Percentiles rank a stretch among this genome's conserved stretches.
These are phyloP conservation scores for Leuctra nigra DNA, from an alignment of 2,888 invertebrate genomes.

Conservation along the genomic window DNA sequence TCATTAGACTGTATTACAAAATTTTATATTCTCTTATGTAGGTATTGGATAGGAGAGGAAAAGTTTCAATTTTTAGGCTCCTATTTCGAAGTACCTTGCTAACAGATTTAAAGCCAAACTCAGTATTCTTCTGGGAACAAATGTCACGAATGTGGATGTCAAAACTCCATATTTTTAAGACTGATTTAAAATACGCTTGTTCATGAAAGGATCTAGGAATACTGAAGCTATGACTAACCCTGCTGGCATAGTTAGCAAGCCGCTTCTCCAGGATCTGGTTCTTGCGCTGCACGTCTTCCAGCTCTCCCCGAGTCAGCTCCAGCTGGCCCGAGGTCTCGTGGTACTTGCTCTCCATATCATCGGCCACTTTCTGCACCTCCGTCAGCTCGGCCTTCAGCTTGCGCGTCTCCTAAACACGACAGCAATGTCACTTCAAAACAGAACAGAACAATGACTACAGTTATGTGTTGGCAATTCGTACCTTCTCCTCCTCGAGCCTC, in stretches of 20 bases:
- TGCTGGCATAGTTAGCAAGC: conserved; percentile 38
- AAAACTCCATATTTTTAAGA: too few species aligned
- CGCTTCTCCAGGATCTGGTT: conserved; percentile 72
- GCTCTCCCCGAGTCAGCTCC: conserved; percentile 63
- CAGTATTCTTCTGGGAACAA: too few species aligned
- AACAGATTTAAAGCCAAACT: too few species aligned
- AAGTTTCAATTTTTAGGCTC: too few species aligned
- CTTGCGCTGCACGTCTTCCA: conserved; percentile 73
- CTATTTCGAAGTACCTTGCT: too few species aligned
- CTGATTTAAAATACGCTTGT: conserved; percentile 2
- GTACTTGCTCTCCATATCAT: conserved; percentile 74
- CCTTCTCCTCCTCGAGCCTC: conserved; percentile 31
- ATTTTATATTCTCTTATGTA: too few species aligned
- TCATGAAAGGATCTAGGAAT: neutral
- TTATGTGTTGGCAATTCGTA: conserved; percentile 22
- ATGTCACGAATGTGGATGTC: too few species aligned
- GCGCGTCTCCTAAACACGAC: neutral
- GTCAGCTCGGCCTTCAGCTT: conserved; percentile 65
- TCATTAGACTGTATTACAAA: too few species aligned
- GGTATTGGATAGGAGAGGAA: too few species aligned
- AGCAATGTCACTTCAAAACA: neutral
- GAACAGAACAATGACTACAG: neutral
- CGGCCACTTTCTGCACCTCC: conserved; percentile 68
- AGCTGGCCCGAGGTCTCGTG: conserved; percentile 67
- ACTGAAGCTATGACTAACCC: neutral